Conservation (phyloP, 1,140 invertebrate species). For the Pantala flavescens region DNA sequence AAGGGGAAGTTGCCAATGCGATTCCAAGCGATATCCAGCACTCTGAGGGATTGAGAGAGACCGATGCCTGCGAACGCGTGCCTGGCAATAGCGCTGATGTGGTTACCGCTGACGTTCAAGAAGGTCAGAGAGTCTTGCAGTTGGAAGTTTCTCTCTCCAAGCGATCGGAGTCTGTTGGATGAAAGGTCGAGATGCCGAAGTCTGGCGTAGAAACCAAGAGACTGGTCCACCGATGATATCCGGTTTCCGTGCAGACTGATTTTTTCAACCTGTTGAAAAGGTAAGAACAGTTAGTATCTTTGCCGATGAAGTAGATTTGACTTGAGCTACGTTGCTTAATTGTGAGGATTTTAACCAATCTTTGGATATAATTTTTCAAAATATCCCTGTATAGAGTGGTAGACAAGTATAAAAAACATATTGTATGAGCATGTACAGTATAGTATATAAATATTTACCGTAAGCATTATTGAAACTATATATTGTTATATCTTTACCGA, state of each 20-base stretch:
- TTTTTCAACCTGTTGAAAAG: constrained; percentile 25
- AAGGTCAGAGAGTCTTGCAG: constrained; percentile 54
- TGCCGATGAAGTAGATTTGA: too few species aligned
- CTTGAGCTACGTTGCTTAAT: too few species aligned
- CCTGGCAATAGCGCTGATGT: constrained; percentile 54
- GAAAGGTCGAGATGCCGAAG: constrained; percentile 68
- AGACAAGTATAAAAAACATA: too few species aligned
- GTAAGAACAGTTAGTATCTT: too few species aligned
- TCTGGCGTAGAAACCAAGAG: constrained; percentile 66
- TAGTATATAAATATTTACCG: too few species aligned
- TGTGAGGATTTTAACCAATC: too few species aligned
- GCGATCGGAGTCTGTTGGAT: constrained; percentile 61
- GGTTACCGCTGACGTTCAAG: constrained; percentile 67
- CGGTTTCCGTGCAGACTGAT: constrained; percentile 66
- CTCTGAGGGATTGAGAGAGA: constrained; percentile 46
- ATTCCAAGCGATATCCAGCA: constrained; percentile 66
- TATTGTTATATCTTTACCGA: too few species aligned
- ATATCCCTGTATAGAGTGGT: too few species aligned
- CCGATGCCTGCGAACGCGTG: constrained; percentile 69
- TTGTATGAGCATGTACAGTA: too few species aligned
- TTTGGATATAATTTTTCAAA: too few species aligned
- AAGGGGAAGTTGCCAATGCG: constrained; percentile 58
- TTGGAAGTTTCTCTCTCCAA: constrained; percentile 70
- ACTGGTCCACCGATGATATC: constrained; percentile 57
- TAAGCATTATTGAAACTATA: too few species aligned